phyloP scores from a whole-genome alignment of 2,113 vertebrate genomes.

The Pagrus major region DNA sequence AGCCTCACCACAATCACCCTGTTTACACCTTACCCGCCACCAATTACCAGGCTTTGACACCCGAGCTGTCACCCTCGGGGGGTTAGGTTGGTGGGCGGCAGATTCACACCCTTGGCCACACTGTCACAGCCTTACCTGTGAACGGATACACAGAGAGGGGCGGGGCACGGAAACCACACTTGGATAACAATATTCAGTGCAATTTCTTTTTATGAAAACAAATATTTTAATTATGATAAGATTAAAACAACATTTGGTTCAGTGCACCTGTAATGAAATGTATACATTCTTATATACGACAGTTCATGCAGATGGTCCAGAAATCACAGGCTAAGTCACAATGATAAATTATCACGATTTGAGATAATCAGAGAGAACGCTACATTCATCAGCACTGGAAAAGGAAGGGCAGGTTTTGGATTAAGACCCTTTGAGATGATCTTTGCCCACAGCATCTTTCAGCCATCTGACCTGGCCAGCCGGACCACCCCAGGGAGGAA shows the following conservation, averaged over 20 bases:
- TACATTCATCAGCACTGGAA: no score
- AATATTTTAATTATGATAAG: background rate
- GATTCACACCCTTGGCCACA: slow-evolving; percentile 69
- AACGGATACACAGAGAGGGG: slow-evolving; percentile 41
- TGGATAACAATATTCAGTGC: background rate
- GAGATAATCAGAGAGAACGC: background rate
- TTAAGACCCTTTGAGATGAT: no score
- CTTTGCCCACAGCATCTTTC: no score
- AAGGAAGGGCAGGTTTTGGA: no score
- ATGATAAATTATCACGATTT: background rate
- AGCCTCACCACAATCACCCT: slow-evolving; percentile 78
- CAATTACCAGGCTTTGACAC: slow-evolving; percentile 85
- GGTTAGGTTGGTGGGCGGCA: slow-evolving; percentile 20
- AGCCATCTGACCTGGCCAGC: no score
- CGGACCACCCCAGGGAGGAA: no score
- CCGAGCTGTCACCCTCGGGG: slow-evolving; percentile 62
- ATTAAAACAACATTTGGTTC: background rate
- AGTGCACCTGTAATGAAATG: background rate
- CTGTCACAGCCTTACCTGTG: slow-evolving; percentile 73
- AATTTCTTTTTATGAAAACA: background rate
- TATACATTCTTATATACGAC: no score
- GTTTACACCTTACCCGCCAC: slow-evolving; percentile 85
- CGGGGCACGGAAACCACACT: background rate
- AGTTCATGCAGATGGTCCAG: background rate
- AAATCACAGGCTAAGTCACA: background rate